phyloP scores from a whole-genome alignment of 2,797 vertebrate species.

The Crenichthys baileyi region DNA sequence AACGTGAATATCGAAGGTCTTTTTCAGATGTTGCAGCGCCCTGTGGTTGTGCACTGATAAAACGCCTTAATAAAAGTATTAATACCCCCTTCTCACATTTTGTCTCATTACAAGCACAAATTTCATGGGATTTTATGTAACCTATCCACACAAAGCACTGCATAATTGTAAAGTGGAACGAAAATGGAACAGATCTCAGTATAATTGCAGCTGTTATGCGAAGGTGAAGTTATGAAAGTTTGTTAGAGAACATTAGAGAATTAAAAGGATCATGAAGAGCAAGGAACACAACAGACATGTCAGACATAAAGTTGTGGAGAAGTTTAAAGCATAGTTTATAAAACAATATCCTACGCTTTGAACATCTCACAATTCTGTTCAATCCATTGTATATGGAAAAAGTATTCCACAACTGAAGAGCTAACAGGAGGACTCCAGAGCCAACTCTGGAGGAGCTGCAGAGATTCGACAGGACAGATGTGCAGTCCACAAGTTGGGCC shows the following conservation, averaged over 20 bases:
- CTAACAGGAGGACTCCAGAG: too few species aligned
- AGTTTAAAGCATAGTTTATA: neutral
- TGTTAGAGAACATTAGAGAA: neutral
- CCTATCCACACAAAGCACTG: neutral
- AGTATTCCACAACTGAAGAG: too few species aligned
- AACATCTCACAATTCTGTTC: neutral
- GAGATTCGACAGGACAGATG: too few species aligned
- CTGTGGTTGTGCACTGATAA: neutral
- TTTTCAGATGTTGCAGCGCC: neutral
- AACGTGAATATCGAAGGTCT: neutral
- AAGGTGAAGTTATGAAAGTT: neutral
- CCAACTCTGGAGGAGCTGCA: too few species aligned
- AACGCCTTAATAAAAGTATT: neutral
- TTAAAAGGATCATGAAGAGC: neutral
- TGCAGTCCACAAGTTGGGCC: too few species aligned
- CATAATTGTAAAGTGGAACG: neutral
- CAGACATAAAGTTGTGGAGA: neutral
- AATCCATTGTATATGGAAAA: too few species aligned
- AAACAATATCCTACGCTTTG: neutral
- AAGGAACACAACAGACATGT: neutral
- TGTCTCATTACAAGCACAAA: neutral
- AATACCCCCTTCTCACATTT: neutral
- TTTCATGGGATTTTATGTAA: neutral
- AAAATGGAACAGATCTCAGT: neutral
- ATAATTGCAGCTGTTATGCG: neutral